These are phyloP conservation scores for Drosophila sucinea DNA, from an alignment of 1,140 invertebrate species.

Conservation along the genomic window DNA sequence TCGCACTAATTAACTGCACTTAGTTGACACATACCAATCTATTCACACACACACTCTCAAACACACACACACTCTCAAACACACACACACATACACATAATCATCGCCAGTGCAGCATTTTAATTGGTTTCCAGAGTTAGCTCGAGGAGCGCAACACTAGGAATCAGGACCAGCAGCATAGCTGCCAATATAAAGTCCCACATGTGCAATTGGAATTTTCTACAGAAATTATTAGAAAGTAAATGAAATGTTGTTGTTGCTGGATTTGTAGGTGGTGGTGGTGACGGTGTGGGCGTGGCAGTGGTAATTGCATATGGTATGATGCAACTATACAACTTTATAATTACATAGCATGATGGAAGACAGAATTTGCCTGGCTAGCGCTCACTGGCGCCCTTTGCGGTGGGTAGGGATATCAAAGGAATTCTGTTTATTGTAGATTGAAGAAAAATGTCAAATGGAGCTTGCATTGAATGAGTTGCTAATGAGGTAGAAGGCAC, in stretches of 20 bases:
- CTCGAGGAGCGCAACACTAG: not conserved
- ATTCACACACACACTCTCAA: constrained; percentile 66
- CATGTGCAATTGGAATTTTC: constrained; percentile 80
- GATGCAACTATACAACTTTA: constrained; percentile 14
- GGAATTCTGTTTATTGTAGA: constrained; percentile 13
- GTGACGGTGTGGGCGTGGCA: constrained; percentile 1
- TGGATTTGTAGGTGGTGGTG: constrained; percentile 10
- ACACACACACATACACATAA: constrained; percentile 56
- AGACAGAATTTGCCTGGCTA: constrained; percentile 8
- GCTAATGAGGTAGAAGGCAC: not conserved
- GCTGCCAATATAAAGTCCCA: constrained; percentile 76
- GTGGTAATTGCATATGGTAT: constrained; percentile 10
- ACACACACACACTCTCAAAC: constrained; percentile 28
- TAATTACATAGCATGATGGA: too few species aligned
- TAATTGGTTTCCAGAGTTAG: constrained; percentile 73
- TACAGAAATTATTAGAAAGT: constrained; percentile 80
- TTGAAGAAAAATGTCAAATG: not conserved
- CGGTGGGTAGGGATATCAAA: not conserved
- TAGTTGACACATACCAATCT: constrained; percentile 81
- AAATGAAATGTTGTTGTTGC: constrained; percentile 59
- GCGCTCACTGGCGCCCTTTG: not conserved
- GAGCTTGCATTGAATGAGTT: constrained; percentile 5
- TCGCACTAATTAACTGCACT: constrained; percentile 82
- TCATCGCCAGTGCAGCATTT: constrained; percentile 76
- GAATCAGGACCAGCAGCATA: constrained; percentile 5